These are phyloP conservation scores for Plusia festucae DNA, from an alignment of 2,888 invertebrate genomes.

Conservation along the genomic window DNA sequence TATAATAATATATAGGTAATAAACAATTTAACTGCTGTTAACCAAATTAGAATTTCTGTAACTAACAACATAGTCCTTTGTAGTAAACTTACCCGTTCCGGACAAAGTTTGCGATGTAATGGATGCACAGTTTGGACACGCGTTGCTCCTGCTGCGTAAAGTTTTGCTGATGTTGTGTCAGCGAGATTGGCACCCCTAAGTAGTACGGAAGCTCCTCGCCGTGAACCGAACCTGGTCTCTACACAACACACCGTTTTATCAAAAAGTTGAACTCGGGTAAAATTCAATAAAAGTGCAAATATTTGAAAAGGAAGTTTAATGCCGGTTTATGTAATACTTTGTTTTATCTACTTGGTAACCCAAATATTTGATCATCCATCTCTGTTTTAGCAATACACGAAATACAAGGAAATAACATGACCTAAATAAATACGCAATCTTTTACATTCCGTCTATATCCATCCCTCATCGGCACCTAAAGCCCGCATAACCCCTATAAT, in stretches of 20 bases:
- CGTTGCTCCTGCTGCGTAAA: constrained; percentile 94
- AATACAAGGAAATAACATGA: constrained; percentile 6
- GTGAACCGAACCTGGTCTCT: constrained; percentile 94
- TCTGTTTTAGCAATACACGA: constrained; percentile 1
- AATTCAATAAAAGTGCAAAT: background rate
- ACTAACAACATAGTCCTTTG: background rate
- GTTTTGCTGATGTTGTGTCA: constrained; percentile 91
- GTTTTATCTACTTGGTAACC: background rate
- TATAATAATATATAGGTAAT: no score
- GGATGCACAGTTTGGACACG: constrained; percentile 94
- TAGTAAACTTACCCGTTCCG: constrained; percentile 93
- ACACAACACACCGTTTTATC: constrained; percentile 34
- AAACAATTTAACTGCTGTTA: no score
- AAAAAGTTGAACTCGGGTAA: background rate
- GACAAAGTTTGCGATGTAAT: constrained; percentile 96
- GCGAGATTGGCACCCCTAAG: constrained; percentile 93
- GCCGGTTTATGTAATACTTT: background rate
- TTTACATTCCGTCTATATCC: constrained; percentile 8
- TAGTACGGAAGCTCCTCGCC: constrained; percentile 96
- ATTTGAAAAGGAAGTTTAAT: background rate
- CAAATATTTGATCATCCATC: constrained; percentile 3
- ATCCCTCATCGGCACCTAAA: constrained; percentile 8
- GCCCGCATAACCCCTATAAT: constrained; percentile 43
- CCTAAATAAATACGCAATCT: constrained; percentile 9
- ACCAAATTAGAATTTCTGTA: background rate